Conservation (phyloP, 2,797 vertebrate genomes). For the Scarus forsteni region DNA sequence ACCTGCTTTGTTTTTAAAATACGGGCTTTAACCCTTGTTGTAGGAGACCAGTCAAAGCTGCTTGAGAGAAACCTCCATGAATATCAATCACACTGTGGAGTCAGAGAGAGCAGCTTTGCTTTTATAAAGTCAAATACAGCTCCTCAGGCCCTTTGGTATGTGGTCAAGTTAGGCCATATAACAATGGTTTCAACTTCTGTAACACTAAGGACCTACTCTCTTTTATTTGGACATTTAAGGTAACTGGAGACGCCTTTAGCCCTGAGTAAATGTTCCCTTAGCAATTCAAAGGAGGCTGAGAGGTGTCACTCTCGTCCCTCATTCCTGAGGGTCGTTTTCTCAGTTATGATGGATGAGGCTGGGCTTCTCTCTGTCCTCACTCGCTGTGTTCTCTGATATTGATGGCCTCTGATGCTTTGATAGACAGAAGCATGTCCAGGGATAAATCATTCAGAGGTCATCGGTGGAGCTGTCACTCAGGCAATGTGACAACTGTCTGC, state of each 20-base stretch:
- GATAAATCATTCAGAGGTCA: conserved; percentile 81
- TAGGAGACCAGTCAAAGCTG: conserved; percentile 51
- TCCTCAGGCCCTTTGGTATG: conserved; percentile 40
- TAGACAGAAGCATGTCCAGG: conserved; percentile 73
- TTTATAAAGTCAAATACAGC: conserved; percentile 44
- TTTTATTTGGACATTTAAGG: conserved; percentile 13
- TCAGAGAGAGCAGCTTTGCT: conserved; percentile 13
- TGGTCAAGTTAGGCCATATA: conserved; percentile 48
- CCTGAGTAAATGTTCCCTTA: conserved; percentile 23
- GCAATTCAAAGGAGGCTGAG: conserved; percentile 20
- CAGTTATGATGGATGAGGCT: conserved; percentile 63
- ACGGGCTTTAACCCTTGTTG: conserved; percentile 54
- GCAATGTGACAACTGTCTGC: conserved; percentile 47
- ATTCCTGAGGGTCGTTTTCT: conserved; percentile 63
- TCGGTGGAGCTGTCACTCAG: conserved; percentile 72
- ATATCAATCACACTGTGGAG: conserved; percentile 63
- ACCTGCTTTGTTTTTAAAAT: conserved; percentile 30
- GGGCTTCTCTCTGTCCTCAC: conserved; percentile 47
- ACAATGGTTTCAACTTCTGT: conserved; percentile 42
- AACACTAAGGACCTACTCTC: conserved; percentile 19
- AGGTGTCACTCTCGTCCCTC: conserved; percentile 9
- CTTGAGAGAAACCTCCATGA: conserved; percentile 58
- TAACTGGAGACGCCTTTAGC: conserved; percentile 23
- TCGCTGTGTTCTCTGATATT: conserved; percentile 63
- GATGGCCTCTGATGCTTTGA: conserved; percentile 76